Percentiles rank a stretch among this genome's conserved stretches.
These are phyloP conservation scores for Tetramorium simillimum DNA, from an alignment of 1,140 invertebrate species.

Conservation along the genomic window DNA sequence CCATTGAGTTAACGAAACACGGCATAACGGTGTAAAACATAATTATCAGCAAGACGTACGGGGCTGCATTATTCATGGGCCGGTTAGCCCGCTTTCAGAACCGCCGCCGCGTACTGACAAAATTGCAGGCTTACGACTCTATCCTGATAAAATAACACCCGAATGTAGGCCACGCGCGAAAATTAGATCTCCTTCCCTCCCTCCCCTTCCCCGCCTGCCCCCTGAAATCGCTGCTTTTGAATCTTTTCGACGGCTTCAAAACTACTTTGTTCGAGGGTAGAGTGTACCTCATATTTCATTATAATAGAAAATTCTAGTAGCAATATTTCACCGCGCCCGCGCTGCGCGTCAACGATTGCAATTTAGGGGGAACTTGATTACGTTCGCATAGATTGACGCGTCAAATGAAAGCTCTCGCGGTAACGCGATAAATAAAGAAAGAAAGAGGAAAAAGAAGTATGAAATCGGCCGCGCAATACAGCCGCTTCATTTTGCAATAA, in stretches of 20 bases:
- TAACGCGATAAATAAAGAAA: neutral
- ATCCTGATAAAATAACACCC: slow-evolving; percentile 67
- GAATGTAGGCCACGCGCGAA: slow-evolving; percentile 18
- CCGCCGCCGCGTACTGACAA: slow-evolving; percentile 66
- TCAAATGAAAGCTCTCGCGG: neutral
- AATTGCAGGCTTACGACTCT: slow-evolving; percentile 80
- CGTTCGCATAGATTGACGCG: slow-evolving; percentile 14
- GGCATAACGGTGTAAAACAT: slow-evolving; percentile 83
- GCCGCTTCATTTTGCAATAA: neutral
- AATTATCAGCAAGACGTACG: slow-evolving; percentile 83
- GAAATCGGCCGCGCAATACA: neutral
- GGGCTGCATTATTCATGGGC: slow-evolving; percentile 82
- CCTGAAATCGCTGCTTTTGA: neutral
- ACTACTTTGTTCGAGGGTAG: slow-evolving; percentile 7
- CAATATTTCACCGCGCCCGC: slow-evolving; percentile 19
- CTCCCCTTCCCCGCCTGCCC: too few species aligned
- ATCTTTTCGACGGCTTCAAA: slow-evolving; percentile 17
- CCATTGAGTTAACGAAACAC: slow-evolving; percentile 81
- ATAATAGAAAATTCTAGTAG: slow-evolving; percentile 46
- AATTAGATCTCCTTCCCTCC: neutral
- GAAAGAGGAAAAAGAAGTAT: neutral
- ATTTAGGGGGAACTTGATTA: slow-evolving; percentile 29
- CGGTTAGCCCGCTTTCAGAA: slow-evolving; percentile 80
- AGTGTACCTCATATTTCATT: slow-evolving; percentile 27
- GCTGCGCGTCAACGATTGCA: slow-evolving; percentile 9